Conservation (phyloP, 2,888 invertebrate genomes). For the Hypercompe scribonia region DNA sequence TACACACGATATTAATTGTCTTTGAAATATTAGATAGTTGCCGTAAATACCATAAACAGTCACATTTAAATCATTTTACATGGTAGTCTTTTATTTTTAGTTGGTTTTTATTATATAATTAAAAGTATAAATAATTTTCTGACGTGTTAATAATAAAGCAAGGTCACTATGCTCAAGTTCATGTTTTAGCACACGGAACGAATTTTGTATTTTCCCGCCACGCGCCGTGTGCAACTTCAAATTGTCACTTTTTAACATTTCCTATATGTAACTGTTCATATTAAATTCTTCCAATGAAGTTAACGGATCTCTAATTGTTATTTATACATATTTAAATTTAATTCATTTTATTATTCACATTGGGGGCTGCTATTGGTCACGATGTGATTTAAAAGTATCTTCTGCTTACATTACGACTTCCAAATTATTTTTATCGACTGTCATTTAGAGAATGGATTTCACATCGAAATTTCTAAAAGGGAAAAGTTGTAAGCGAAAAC, state of each 20-base stretch:
- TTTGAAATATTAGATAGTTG: not conserved
- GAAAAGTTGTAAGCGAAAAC: not conserved
- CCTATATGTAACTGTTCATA: not conserved
- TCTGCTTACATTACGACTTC: not conserved
- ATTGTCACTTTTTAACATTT: not conserved
- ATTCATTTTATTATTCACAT: not conserved
- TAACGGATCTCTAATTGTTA: not conserved
- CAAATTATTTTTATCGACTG: not conserved
- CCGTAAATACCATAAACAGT: not conserved
- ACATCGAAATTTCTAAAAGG: not conserved
- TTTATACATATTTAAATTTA: too few relatives aligned
- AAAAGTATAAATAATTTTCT: not conserved
- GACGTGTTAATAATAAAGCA: constrained; percentile 6
- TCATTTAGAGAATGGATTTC: not conserved
- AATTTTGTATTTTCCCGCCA: not conserved
- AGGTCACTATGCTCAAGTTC: constrained; percentile 10
- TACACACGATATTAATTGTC: not conserved
- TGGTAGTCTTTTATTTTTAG: too few relatives aligned
- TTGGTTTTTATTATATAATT: not conserved
- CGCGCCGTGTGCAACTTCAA: not conserved
- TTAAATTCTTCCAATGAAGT: not conserved
- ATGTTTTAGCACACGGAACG: not conserved
- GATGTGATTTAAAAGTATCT: not conserved
- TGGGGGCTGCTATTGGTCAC: not conserved
- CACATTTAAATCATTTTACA: not conserved